Percentiles rank a stretch among this genome's conserved stretches.
phyloP scores from a whole-genome alignment of 2,113 vertebrate species.

The Chloropsis cyanopogon region DNA sequence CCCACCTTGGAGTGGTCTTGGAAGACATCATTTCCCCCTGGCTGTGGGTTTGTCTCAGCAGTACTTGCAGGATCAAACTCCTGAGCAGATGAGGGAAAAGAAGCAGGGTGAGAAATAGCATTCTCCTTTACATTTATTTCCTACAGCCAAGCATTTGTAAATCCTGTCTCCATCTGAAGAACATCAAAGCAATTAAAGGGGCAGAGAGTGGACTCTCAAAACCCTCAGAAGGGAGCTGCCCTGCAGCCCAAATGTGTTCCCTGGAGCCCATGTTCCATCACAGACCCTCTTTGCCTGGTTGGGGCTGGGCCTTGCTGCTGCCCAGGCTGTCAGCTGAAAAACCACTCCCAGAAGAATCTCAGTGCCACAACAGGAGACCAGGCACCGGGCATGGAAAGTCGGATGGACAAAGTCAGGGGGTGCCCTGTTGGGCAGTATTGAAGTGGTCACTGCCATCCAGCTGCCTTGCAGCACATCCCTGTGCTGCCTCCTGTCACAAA shows the following conservation, averaged over 20 bases:
- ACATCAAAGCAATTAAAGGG: not conserved
- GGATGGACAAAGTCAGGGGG: not conserved
- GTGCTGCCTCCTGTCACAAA: not conserved
- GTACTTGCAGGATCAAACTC: not conserved
- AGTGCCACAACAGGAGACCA: accelerated
- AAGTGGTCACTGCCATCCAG: not conserved
- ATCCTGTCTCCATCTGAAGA: not conserved
- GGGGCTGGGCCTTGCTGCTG: not conserved
- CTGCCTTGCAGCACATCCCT: not conserved
- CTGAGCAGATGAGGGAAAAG: not conserved
- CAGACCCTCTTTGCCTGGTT: not conserved
- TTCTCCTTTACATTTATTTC: not conserved
- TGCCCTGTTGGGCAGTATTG: not conserved
- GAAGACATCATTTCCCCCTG: not conserved
- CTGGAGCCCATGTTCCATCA: not conserved
- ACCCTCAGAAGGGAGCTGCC: not conserved
- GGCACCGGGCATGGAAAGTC: accelerated
- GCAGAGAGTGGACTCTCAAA: not conserved
- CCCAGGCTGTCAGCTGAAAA: not conserved
- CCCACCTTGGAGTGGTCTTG: not conserved
- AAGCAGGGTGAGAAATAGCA: not conserved
- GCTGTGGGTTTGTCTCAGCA: not conserved
- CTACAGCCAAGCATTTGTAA: not conserved
- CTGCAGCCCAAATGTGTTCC: not conserved
- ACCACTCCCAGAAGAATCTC: not conserved